phyloP scores from a whole-genome alignment of 1,140 invertebrate genomes.

The Drosophila baimaii region DNA sequence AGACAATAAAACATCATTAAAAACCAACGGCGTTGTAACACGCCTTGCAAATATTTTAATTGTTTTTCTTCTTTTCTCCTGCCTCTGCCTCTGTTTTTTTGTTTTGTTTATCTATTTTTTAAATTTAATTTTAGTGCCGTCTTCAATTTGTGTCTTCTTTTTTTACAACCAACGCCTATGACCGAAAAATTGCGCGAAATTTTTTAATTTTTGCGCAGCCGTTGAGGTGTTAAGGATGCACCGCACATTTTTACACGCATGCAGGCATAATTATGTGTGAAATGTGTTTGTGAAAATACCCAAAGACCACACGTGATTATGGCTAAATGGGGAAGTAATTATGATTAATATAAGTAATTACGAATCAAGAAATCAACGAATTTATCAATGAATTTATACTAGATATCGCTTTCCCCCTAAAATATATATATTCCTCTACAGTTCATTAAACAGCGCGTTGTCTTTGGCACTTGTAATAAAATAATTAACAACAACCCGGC shows the following conservation, averaged over 20 bases:
- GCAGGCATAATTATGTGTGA: slow-evolving; percentile 39
- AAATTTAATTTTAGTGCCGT: slow-evolving; percentile 23
- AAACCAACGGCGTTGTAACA: slow-evolving; percentile 74
- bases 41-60: slow-evolving; percentile 81
- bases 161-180: slow-evolving; percentile 44
- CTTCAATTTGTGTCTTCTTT: slow-evolving; percentile 50
- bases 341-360: slow-evolving; percentile 1
- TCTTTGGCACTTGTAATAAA: slow-evolving; percentile 37
- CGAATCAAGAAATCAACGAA: background rate
- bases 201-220: slow-evolving; percentile 20
- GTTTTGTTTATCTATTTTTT: too few species aligned
- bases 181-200: slow-evolving; percentile 51
- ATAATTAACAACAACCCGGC: slow-evolving; percentile 42
- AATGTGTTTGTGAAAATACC: slow-evolving; percentile 18
- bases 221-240: slow-evolving; percentile 42
- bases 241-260: slow-evolving; percentile 28
- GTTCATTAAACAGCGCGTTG: slow-evolving; percentile 3
- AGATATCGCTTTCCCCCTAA: background rate
- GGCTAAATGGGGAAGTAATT: background rate
- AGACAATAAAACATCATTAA: slow-evolving; percentile 83
- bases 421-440: slow-evolving; percentile 1
- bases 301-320: slow-evolving; percentile 34
- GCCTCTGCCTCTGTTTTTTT: slow-evolving; percentile 14
- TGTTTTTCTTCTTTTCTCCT: slow-evolving; percentile 64
- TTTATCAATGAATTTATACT: slow-evolving; percentile 8